These are phyloP conservation scores for Solen grandis DNA, from an alignment of 1,140 invertebrate species.

Conservation along the genomic window DNA sequence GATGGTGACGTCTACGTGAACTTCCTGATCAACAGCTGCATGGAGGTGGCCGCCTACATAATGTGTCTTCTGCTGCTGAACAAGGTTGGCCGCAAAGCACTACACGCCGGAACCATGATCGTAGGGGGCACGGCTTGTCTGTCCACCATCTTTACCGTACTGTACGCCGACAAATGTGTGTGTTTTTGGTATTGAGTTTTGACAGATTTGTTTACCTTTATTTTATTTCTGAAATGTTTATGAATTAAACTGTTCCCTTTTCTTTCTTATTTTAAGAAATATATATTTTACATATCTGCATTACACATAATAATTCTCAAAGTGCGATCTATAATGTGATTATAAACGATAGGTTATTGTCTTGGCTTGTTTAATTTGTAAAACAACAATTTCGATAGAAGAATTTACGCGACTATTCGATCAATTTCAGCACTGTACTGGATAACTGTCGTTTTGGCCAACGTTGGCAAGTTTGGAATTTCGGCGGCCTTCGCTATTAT, in stretches of 20 bases:
- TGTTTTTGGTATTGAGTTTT: too few relatives aligned
- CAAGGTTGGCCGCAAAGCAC: slow-evolving; percentile 62
- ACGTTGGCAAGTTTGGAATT: slow-evolving; percentile 57
- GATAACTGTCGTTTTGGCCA: slow-evolving; percentile 37
- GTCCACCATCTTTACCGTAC: slow-evolving; percentile 60
- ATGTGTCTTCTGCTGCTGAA: slow-evolving; percentile 78
- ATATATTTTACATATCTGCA: too few relatives aligned
- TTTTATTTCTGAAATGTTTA: too few relatives aligned
- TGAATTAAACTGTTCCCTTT: too few relatives aligned
- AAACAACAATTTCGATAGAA: too few relatives aligned
- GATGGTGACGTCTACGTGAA: slow-evolving; percentile 72
- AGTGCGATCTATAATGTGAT: too few relatives aligned
- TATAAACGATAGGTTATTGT: too few relatives aligned
- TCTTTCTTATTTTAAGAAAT: too few relatives aligned
- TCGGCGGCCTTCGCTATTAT: slow-evolving; percentile 82
- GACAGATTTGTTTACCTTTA: too few relatives aligned
- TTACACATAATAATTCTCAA: too few relatives aligned
- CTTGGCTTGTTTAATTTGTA: too few relatives aligned
- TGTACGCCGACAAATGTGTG: slow-evolving; percentile 61
- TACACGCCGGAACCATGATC: slow-evolving; percentile 83
- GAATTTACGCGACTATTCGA: neutral
- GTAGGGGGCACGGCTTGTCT: slow-evolving; percentile 65
- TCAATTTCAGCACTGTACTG: slow-evolving; percentile 8
- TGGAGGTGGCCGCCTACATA: slow-evolving; percentile 86
- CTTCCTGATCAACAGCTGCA: slow-evolving; percentile 82